Evolutionary conservation across 1,140 invertebrate genomes (phyloP), one percentile per base, ranked within the genome.

Genomic region (Bradynema listronoti): DNA sequence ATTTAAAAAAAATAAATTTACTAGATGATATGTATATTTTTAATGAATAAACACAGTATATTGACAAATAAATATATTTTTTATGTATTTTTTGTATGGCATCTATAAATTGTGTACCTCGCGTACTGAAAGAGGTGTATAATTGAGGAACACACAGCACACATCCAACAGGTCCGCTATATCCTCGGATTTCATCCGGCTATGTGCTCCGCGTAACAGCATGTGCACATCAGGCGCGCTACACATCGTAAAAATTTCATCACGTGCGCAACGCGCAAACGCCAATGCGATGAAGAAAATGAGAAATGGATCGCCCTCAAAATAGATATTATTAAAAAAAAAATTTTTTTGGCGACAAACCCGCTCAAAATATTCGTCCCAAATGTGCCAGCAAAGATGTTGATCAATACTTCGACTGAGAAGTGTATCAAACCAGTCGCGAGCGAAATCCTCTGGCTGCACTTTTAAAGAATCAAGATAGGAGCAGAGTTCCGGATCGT

Each of bases 341-440:
- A 66, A 30, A 29, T 14, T 22, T 1, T 33, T 27, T 25, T n/a
- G 16, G 4, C 4, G 4, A 34, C 55, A 7, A 5, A 79, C 78
- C 78, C 90, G 88, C 82, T 95, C 91, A 75, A 98, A 92, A 78
- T 97, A 97, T 32, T 91, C 83, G 82, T 97, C 93, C 94, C 94
- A 98, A 85, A 98, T 89, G 63, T 85, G 85, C 56, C 88, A 84
- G 51, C 89, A 87, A 6, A 92, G 88, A 66, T 87, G 85, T 49
- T 93, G 82, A 68, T 84, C 87, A 79, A 91, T 93, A 25, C 86
- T 86, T 22, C 86, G 85, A 25, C 90, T 86, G 81, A 98, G 94
- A 22, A 98, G 79, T 47, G 88, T 88, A 66, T 86, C 86, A 71
- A 97, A 85, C 93, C 94, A 97, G 51, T 85, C 81, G 71, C 86